phyloP scores from a whole-genome alignment of 1,140 invertebrate species.

The Trachelipus rathkii region DNA sequence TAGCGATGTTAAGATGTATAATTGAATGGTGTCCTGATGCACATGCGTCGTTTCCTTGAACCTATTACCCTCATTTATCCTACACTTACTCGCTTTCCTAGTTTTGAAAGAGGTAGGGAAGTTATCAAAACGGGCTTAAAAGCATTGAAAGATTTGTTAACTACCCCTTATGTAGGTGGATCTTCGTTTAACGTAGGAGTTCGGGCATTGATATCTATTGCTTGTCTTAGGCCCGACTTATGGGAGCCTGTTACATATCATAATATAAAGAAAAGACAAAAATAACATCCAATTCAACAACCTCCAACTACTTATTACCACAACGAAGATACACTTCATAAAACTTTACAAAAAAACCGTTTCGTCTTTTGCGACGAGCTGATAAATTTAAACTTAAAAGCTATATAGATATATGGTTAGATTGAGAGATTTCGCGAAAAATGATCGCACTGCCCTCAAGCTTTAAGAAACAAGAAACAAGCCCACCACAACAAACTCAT shows the following conservation, averaged over 20 bases:
- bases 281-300: no score
- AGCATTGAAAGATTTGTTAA: neutral
- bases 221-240: neutral
- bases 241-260: neutral
- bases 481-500: neutral
- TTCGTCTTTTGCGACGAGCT: neutral
- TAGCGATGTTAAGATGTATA: slow-evolving; percentile 33
- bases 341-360: no score
- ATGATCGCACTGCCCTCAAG: neutral
- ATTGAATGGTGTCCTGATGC: slow-evolving; percentile 35
- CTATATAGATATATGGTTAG: neutral
- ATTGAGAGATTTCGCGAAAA: neutral
- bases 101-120: slow-evolving; percentile 19
- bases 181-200: neutral
- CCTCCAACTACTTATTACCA: neutral
- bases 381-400: neutral
- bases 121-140: slow-evolving; percentile 22
- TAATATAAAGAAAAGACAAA: no score
- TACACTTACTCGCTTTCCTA: slow-evolving; percentile 26
- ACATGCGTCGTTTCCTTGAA: slow-evolving; percentile 39
- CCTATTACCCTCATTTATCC: slow-evolving; percentile 36
- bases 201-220: neutral
- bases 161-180: neutral
- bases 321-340: neutral
- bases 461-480: neutral